A percentile compares a stretch with the other conserved stretches of the same genome.
These are phyloP conservation scores for Nyctereutes procyonoides DNA, from an alignment of 2,113 vertebrate species.

Conservation along the genomic window DNA sequence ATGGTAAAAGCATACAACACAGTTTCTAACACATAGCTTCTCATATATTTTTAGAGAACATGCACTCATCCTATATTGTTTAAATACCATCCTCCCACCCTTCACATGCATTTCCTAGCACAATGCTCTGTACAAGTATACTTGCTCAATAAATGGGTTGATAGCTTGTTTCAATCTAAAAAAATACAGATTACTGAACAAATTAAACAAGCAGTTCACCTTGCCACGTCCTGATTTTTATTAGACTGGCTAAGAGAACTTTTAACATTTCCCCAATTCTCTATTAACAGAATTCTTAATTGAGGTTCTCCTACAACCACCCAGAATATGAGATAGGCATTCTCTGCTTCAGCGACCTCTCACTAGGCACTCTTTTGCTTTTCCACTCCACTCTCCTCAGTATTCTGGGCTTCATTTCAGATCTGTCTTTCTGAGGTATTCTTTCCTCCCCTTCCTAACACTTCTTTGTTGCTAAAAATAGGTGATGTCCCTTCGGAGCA, in stretches of 20 bases:
- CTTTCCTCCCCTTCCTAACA: constrained; percentile 80
- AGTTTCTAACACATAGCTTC: neutral
- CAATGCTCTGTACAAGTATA: neutral
- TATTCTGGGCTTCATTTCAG: constrained; percentile 80
- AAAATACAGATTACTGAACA: neutral
- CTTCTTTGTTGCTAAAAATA: constrained; percentile 84
- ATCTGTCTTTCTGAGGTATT: constrained; percentile 79
- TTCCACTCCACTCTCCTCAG: constrained; percentile 37
- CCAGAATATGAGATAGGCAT: neutral
- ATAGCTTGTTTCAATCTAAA: neutral
- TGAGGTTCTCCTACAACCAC: neutral
- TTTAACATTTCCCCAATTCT: constrained; percentile 50
- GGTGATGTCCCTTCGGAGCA: constrained; percentile 75
- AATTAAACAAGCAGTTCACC: constrained; percentile 15
- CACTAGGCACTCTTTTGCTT: constrained; percentile 35
- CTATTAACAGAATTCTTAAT: constrained; percentile 36
- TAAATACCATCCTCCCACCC: neutral
- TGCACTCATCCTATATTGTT: constrained; percentile 32
- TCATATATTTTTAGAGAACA: constrained; percentile 6
- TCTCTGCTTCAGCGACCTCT: constrained; percentile 2
- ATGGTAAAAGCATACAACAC: neutral
- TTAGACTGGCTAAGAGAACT: constrained; percentile 15
- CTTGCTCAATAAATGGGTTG: constrained; percentile 34
- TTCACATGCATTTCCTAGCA: constrained; percentile 19
- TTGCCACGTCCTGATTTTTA: constrained; percentile 50